Base-by-base conservation (phyloP, 2,888 invertebrate species). In the Cylindroiulus punctatus region DNA sequence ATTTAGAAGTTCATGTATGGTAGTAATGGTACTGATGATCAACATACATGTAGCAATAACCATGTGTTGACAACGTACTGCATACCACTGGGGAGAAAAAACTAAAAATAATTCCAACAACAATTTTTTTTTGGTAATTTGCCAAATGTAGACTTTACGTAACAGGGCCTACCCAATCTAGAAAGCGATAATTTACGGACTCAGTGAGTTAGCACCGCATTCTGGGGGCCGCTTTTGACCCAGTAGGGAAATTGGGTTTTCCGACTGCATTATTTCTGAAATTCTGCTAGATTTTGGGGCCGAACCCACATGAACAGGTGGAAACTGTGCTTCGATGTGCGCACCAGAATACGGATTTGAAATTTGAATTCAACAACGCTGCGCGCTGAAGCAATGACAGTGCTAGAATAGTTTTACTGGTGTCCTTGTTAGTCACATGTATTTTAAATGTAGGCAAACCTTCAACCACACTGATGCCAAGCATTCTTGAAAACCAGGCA, bases 371-470 rank as follows among this genome's bases (percentile, higher is more conserved):
- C 65, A 65, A 7, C 65, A 36, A 36, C 36, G 36, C 7, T 2
- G 36, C 36, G 36, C 36, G 7, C 36, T 7, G 65, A 65, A 65
- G 65, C 65, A 65, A 26, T 65, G 65, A 65, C 65, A 65, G 26
- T 65, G 22, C 26, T 65, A 5, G 26, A 65, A 44, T 3, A 57
- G 57, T 22, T n/a, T 65, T 65, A 0, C 26, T 65, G 22, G 5
- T 65, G 65, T 65, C 65, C 65, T 65, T 65, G 65, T 65, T 26
- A 65, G 65, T 65, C 65, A 65, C 65, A 26, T 65, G 65, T 65
- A 65, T 65, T 65, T 65, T 65, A 65, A 65, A 65, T 65, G 65
- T 65, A 65, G 65, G 65, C 65, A 65, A 65, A 22, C 65, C 65
- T 65, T 65, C 65, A 26, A 65, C 65, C 22, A 12, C 8, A 26